A percentile compares a stretch with the other conserved stretches of the same genome.
Conservation (phyloP, 1,140 invertebrate genomes). For the Teleopsis dalmanni region DNA sequence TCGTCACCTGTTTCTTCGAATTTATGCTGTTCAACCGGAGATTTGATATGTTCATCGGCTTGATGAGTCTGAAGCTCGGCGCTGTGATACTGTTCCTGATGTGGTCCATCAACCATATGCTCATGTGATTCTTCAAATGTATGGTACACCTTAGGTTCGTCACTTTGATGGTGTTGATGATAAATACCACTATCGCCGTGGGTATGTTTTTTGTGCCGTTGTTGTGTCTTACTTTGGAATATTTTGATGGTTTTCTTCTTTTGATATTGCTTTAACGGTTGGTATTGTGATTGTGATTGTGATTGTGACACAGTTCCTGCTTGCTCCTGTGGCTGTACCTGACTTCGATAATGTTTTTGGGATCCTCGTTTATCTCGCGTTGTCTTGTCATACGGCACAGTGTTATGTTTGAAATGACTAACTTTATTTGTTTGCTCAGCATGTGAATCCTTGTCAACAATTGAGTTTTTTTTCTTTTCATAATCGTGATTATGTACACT, state of each 20-base stretch:
- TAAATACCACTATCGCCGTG: no score
- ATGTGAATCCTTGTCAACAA: slow-evolving; percentile 4
- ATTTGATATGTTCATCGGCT: not conserved
- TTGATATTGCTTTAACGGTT: no score
- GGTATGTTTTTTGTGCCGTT: slow-evolving; percentile 1
- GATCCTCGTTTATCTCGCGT: slow-evolving; percentile 8
- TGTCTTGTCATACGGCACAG: slow-evolving; percentile 1
- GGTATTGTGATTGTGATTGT: no score
- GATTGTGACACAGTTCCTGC: no score
- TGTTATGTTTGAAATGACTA: not conserved
- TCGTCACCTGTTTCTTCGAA: slow-evolving; percentile 1
- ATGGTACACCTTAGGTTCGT: slow-evolving; percentile 1
- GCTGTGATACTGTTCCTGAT: not conserved
- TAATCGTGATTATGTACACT: slow-evolving; percentile 11
- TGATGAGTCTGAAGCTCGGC: not conserved
- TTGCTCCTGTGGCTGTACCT: no score
- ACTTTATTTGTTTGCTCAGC: slow-evolving; percentile 7
- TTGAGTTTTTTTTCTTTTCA: not conserved
- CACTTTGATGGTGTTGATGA: not conserved
- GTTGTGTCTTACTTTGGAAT: no score
- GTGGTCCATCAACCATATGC: slow-evolving; percentile 1
- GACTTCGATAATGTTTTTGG: slow-evolving; percentile 8
- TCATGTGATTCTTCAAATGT: slow-evolving; percentile 14
- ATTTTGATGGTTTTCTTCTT: no score
- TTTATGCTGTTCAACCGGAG: not conserved